phyloP scores from a whole-genome alignment of 2,888 invertebrate species.

The Drosophila pseudotalamancana region DNA sequence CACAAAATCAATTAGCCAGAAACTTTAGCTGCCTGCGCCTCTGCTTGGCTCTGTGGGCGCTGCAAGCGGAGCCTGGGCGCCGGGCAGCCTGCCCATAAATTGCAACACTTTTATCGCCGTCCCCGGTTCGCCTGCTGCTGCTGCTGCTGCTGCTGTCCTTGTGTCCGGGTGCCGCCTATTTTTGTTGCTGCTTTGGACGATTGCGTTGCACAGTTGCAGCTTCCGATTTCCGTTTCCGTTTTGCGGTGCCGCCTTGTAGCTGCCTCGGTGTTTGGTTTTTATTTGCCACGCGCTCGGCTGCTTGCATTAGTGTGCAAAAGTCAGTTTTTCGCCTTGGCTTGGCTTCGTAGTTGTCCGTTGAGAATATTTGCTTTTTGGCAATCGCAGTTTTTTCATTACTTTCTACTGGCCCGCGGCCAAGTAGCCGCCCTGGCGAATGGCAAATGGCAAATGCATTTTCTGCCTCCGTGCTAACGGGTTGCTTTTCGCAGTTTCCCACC shows the following conservation, averaged over 20 bases:
- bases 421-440: slow-evolving; percentile 53
- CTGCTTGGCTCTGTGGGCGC: slow-evolving; percentile 12
- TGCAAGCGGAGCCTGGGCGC: slow-evolving; percentile 50
- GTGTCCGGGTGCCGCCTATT: slow-evolving; percentile 71
- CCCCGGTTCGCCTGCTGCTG: slow-evolving; percentile 38
- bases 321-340: slow-evolving; percentile 62
- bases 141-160: slow-evolving; percentile 55
- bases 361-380: slow-evolving; percentile 68
- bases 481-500: slow-evolving; percentile 28
- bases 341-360: slow-evolving; percentile 40
- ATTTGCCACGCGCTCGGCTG: slow-evolving; percentile 67
- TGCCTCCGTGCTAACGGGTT: slow-evolving; percentile 42
- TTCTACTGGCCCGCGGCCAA: slow-evolving; percentile 69
- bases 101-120: slow-evolving; percentile 77
- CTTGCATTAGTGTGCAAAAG: slow-evolving; percentile 75
- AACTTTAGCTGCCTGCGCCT: slow-evolving; percentile 62
- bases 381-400: slow-evolving; percentile 77
- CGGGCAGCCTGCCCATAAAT: slow-evolving; percentile 74
- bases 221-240: slow-evolving; percentile 79
- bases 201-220: slow-evolving; percentile 73
- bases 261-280: slow-evolving; percentile 66
- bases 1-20: slow-evolving; percentile 80
- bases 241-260: slow-evolving; percentile 72
- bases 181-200: slow-evolving; percentile 58
- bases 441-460: slow-evolving; percentile 60